Percentiles rank a stretch among this genome's conserved stretches.
Evolutionary conservation across 2,113 vertebrate genomes (phyloP).

Genomic region (Rhinogobius similis): DNA sequence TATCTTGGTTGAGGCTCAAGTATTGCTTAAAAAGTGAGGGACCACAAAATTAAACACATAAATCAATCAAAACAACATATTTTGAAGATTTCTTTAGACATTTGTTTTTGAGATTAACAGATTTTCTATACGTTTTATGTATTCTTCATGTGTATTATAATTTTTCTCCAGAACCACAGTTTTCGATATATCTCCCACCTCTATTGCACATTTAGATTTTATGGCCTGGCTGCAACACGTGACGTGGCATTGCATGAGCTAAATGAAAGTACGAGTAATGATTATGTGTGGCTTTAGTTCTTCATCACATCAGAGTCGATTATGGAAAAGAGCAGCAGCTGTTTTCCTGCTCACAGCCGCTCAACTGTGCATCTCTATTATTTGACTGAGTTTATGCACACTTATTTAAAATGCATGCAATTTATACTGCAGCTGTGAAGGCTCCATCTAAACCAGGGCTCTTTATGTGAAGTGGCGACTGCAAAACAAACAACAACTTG

Average conservation of each 20-base stretch:
- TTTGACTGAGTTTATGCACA: constrained; percentile 1
- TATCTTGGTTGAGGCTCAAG: too few relatives aligned
- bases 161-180: too few relatives aligned
- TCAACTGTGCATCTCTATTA: background rate
- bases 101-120: too few relatives aligned
- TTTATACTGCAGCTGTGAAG: constrained; percentile 20
- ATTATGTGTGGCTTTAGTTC: constrained; percentile 13
- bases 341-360: constrained; percentile 21
- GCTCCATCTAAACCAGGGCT: constrained; percentile 19
- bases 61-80: too few relatives aligned
- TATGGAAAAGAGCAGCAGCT: constrained; percentile 25
- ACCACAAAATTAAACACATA: too few relatives aligned
- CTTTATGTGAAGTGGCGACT: constrained; percentile 13
- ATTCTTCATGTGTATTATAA: too few relatives aligned
- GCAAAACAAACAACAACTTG: constrained; percentile 1
- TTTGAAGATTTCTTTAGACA: too few relatives aligned
- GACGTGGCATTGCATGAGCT: constrained; percentile 11
- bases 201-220: background rate
- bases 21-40: too few relatives aligned
- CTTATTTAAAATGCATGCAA: constrained; percentile 18
- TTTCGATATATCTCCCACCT: too few relatives aligned
- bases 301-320: constrained; percentile 24
- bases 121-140: too few relatives aligned
- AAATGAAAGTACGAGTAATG: constrained; percentile 13
- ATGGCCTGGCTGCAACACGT: constrained; percentile 6